Percentiles rank a stretch among this genome's conserved stretches.
Conservation (phyloP, 2,113 vertebrate species). For the Oreotrochilus melanogaster region DNA sequence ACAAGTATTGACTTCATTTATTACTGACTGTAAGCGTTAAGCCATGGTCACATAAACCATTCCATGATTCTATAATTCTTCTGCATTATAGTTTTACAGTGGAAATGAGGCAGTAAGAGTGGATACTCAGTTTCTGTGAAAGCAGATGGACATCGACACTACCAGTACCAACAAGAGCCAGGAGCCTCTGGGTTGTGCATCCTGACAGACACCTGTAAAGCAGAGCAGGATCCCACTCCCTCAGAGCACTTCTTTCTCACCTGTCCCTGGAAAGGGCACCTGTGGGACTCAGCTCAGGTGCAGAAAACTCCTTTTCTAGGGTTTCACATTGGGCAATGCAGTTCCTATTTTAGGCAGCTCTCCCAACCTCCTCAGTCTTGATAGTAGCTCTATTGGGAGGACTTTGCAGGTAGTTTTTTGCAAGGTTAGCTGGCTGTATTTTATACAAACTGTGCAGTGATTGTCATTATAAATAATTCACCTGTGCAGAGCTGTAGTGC, state of each 20-base stretch:
- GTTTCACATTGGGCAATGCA: neutral
- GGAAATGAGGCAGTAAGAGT: neutral
- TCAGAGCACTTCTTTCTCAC: neutral
- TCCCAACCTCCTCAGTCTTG: neutral
- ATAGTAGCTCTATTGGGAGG: neutral
- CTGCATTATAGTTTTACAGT: neutral
- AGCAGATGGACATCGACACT: too few relatives aligned
- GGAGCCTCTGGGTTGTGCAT: neutral
- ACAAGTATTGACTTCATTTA: neutral
- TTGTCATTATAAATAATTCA: neutral
- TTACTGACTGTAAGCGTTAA: neutral
- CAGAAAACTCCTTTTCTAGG: neutral
- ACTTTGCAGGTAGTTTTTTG: neutral
- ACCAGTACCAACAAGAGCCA: fast-evolving
- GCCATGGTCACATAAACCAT: too few relatives aligned
- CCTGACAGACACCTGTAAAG: neutral
- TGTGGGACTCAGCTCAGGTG: fast-evolving
- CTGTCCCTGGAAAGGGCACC: neutral
- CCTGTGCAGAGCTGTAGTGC: neutral
- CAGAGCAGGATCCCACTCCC: neutral
- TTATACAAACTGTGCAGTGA: neutral
- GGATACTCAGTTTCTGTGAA: neutral
- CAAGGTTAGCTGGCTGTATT: neutral
- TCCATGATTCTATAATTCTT: neutral
- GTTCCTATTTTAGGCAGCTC: neutral